Evolutionary conservation across 2,113 vertebrate genomes (phyloP).

Genomic region (Nothoprocta perdicaria): DNA sequence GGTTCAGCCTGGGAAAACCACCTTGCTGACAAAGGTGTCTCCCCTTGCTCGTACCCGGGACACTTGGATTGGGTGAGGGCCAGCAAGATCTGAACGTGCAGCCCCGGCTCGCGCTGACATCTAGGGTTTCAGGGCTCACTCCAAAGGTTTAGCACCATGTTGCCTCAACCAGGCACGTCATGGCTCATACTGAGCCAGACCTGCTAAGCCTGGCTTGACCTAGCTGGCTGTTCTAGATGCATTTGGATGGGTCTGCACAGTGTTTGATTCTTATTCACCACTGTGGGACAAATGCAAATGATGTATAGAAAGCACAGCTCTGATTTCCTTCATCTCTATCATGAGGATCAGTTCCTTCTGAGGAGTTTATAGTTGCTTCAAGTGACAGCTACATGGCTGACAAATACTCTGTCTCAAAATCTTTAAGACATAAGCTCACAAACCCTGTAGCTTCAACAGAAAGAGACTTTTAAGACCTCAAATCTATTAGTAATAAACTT

Average conservation of each 20-base stretch:
- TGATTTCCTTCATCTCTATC: background rate
- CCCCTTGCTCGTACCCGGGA: background rate
- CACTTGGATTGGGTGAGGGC: background rate
- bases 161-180: background rate
- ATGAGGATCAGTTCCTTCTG: background rate
- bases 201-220: constrained; percentile 46
- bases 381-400: background rate
- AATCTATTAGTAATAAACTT: background rate
- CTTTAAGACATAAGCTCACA: background rate
- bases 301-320: background rate
- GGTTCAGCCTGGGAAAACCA: constrained; percentile 59
- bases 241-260: background rate
- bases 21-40: constrained; percentile 17
- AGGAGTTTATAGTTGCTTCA: background rate
- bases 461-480: background rate
- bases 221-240: constrained; percentile 15
- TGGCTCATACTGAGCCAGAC: constrained; percentile 36
- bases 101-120: background rate
- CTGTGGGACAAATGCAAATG: constrained; percentile 37
- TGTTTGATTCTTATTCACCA: background rate
- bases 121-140: background rate
- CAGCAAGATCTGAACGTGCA: background rate
- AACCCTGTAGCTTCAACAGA: background rate
- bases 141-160: background rate
- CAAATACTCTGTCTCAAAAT: background rate